Base-by-base conservation (phyloP, 2,113 vertebrate species). In the Hydrochoerus hydrochaeris region DNA sequence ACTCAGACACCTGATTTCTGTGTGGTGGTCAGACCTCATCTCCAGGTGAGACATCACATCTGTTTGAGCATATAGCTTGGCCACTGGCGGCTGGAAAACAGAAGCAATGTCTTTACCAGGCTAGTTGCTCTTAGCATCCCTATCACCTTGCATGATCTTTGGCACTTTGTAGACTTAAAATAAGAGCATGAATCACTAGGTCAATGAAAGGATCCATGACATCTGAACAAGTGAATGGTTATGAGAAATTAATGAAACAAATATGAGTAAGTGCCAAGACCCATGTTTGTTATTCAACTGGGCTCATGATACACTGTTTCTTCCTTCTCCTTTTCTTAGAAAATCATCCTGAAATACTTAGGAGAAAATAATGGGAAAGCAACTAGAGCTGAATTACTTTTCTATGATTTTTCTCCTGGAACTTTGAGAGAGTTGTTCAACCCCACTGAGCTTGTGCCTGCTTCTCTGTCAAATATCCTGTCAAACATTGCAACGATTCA, bases 11-110 rank as follows among this genome's bases (percentile, higher is more conserved):
- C 19, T 26, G 3, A 12, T 24, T 7, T 73, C 58, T 19, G 0
- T 14, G 5, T 7, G 0, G 19, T 24, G 30, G 19, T 11, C 0
- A 12, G 75, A 17, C 14, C 35, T 62, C n/a, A 16, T 32, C 58
- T 0, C 11, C 3, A 49, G 69, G 7, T 49, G 67, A 49, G 10
- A 35, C 4, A 1, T n/a, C 69, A 11, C 30, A 4, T 30, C 46
- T 9, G 0, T 4, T 13, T 8, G 35, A 69, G n/a, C 0, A 2
- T 6, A 1, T 0, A 7, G 3, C 5, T 38, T 26, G 10, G 28
- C 22, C 14, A 4, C 5, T 1, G 19, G 19, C 73, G 38, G 46
- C 38, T 80, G 4, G 5, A 57, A 58, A 54, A n/a, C 44, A 46
- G 38, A 94, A 87, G 54, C 24, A 12, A 63, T 0, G 12, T 54